phyloP scores from a whole-genome alignment of 2,797 vertebrate species.

The Spatula versicolor region DNA sequence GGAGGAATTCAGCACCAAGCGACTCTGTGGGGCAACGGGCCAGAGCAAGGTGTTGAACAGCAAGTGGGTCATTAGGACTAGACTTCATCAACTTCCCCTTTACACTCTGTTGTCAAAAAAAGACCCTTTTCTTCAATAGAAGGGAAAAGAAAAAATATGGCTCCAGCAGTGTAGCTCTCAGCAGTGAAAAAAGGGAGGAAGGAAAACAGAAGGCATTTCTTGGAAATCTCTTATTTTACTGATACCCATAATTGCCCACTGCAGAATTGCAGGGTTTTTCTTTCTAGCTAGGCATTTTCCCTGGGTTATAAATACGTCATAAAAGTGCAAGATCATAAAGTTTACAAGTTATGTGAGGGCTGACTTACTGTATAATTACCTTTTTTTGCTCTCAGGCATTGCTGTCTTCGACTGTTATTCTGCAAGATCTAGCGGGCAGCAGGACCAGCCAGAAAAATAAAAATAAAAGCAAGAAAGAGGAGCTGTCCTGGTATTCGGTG shows the following conservation, averaged over 20 bases:
- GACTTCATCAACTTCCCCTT: not conserved
- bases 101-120: not conserved
- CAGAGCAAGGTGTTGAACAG: not conserved
- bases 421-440: not conserved
- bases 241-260: not conserved
- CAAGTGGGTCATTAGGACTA: not conserved
- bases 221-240: slow-evolving; percentile 30
- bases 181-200: not conserved
- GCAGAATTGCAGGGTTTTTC: not conserved
- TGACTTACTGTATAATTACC: not conserved
- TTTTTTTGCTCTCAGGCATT: not conserved
- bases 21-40: rapidly evolving
- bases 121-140: not conserved
- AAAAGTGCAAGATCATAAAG: slow-evolving; percentile 29
- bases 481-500: slow-evolving; percentile 1
- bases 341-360: slow-evolving; percentile 16
- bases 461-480: not conserved
- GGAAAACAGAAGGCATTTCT: slow-evolving; percentile 18
- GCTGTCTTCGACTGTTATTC: not conserved
- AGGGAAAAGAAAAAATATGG: not conserved
- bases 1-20: not conserved
- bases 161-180: not conserved
- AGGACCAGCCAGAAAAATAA: not conserved
- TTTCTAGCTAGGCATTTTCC: slow-evolving; percentile 21
- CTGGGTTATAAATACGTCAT: slow-evolving; percentile 24